Evolutionary conservation across 2,888 invertebrate species (phyloP).

Genomic region (Polydrusus pterygomalis): DNA sequence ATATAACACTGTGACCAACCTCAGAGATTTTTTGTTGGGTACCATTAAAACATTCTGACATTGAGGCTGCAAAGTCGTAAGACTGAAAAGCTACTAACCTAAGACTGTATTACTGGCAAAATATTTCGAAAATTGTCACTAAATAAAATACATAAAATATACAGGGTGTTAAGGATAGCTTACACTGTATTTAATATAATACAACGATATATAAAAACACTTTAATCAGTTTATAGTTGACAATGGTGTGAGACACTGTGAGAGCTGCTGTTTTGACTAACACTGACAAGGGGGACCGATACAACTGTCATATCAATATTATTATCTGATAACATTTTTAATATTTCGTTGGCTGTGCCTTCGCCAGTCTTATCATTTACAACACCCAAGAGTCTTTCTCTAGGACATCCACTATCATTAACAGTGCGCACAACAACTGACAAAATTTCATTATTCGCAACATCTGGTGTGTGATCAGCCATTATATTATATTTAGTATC

Average conservation of each 20-base stretch:
- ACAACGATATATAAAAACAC: too few relatives aligned
- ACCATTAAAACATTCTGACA: conserved; percentile 35
- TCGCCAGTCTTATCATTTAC: background rate
- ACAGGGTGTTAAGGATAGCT: conserved; percentile 5
- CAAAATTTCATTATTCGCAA: conserved; percentile 25
- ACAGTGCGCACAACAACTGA: conserved; percentile 26
- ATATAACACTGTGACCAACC: conserved; percentile 4
- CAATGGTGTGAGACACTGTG: too few relatives aligned
- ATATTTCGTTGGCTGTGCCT: background rate
- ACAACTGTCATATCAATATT: conserved; percentile 2
- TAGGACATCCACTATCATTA: too few relatives aligned
- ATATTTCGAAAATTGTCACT: background rate
- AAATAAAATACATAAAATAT: background rate
- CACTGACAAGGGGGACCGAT: too few relatives aligned
- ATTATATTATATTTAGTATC: conserved; percentile 6
- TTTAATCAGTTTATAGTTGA: too few relatives aligned
- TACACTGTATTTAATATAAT: too few relatives aligned
- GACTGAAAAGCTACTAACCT: conserved; percentile 33
- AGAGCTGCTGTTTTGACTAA: too few relatives aligned
- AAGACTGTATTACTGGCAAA: background rate
- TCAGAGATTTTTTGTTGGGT: conserved; percentile 30
- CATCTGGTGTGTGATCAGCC: conserved; percentile 26
- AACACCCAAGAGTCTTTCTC: too few relatives aligned
- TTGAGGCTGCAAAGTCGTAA: conserved; percentile 33
- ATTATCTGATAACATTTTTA: conserved; percentile 2